These are phyloP conservation scores for Polypedilum vanderplanki DNA, from an alignment of 1,140 invertebrate genomes.

Conservation along the genomic window DNA sequence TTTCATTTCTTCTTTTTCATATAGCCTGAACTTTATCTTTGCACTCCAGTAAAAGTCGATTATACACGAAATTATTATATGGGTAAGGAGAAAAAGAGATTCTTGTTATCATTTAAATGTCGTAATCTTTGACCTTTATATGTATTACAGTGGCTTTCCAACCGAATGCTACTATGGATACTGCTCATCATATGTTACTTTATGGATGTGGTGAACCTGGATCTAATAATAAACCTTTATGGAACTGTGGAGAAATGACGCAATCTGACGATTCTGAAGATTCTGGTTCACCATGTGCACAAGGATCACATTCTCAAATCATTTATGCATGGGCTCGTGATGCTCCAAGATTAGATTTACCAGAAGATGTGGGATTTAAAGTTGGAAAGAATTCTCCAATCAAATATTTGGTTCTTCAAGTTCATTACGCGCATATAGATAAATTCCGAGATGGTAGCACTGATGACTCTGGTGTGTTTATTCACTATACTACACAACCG, in stretches of 20 bases:
- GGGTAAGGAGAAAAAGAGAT: constrained; percentile 45
- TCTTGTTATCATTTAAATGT: neutral
- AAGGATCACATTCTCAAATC: constrained; percentile 63
- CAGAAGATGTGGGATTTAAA: constrained; percentile 76
- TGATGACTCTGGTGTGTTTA: constrained; percentile 74
- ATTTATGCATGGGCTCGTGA: constrained; percentile 97
- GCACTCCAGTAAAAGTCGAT: constrained; percentile 73
- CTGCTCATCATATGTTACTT: constrained; percentile 92
- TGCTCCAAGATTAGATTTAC: constrained; percentile 77
- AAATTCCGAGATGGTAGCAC: constrained; percentile 64
- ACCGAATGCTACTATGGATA: constrained; percentile 84
- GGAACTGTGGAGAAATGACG: constrained; percentile 94
- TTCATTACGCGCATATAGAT: constrained; percentile 79
- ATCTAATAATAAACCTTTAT: constrained; percentile 59
- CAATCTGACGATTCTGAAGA: constrained; percentile 45
- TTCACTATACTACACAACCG: constrained; percentile 66
- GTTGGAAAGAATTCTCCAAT: constrained; percentile 64
- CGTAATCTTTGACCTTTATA: neutral
- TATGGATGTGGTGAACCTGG: constrained; percentile 89
- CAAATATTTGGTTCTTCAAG: constrained; percentile 81
- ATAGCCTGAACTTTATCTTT: constrained; percentile 77
- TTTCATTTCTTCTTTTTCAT: constrained; percentile 33
- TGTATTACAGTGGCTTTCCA: constrained; percentile 75
- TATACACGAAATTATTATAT: constrained; percentile 64
- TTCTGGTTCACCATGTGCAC: constrained; percentile 59